phyloP scores from a whole-genome alignment of 2,888 invertebrate species.

The Drosophila peninsularis region DNA sequence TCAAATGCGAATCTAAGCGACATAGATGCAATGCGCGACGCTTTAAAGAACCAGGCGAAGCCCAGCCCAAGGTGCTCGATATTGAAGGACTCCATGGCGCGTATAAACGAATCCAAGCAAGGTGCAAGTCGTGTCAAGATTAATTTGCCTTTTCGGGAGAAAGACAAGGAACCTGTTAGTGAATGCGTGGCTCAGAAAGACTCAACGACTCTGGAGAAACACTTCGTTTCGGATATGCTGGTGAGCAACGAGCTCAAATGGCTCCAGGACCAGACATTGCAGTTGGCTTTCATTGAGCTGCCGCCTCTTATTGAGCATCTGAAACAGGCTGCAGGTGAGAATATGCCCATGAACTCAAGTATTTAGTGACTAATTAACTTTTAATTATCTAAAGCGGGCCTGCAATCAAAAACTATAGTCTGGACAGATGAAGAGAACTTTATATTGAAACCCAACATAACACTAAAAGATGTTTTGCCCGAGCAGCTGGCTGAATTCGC shows the following conservation, averaged over 20 bases:
- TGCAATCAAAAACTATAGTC: slow-evolving; percentile 86
- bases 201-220: slow-evolving; percentile 26
- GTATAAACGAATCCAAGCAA: slow-evolving; percentile 23
- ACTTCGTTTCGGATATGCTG: slow-evolving; percentile 53
- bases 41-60: background rate
- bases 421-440: slow-evolving; percentile 85
- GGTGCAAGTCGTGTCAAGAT: background rate
- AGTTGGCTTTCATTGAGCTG: slow-evolving; percentile 30
- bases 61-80: background rate
- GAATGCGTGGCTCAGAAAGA: background rate
- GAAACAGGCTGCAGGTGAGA: slow-evolving; percentile 73
- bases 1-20: slow-evolving; percentile 12
- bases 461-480: slow-evolving; percentile 85
- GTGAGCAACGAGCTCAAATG: slow-evolving; percentile 46
- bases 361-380: no score
- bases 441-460: slow-evolving; percentile 84
- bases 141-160: slow-evolving; percentile 6
- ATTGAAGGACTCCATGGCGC: slow-evolving; percentile 28
- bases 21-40: background rate
- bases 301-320: slow-evolving; percentile 74
- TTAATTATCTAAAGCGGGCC: slow-evolving; percentile 85
- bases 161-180: background rate
- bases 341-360: no score
- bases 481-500: slow-evolving; percentile 84
- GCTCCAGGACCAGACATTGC: slow-evolving; percentile 16